A percentile compares a stretch with the other conserved stretches of the same genome.
Conservation (phyloP, 1,140 invertebrate species). For the Lordiphosa mommai region DNA sequence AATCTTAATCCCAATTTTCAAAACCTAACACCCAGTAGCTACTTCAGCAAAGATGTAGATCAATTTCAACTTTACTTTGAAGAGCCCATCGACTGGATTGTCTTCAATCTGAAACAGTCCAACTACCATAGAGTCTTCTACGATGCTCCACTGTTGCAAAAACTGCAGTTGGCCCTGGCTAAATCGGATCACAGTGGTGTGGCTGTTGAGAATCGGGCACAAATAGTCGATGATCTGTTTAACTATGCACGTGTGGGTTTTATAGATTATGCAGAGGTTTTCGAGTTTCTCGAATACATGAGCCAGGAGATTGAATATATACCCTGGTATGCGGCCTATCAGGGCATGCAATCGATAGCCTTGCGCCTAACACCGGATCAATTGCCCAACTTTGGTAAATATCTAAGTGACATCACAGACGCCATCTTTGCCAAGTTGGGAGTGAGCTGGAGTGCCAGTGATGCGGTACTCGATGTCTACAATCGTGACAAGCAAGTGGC, state of each 20-base stretch:
- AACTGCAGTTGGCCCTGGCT: constrained; percentile 79
- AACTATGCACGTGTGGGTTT: constrained; percentile 83
- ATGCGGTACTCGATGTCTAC: constrained; percentile 62
- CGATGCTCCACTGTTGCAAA: constrained; percentile 81
- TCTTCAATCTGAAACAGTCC: constrained; percentile 80
- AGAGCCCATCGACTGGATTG: constrained; percentile 72
- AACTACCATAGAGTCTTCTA: constrained; percentile 85
- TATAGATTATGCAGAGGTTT: constrained; percentile 80
- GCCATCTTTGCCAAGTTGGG: constrained; percentile 40
- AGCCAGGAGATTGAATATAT: constrained; percentile 81
- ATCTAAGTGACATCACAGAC: constrained; percentile 29
- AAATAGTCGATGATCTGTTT: constrained; percentile 88
- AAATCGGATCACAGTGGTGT: constrained; percentile 80
- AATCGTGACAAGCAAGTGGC: constrained; percentile 73
- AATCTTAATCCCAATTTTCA: constrained; percentile 80
- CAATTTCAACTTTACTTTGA: constrained; percentile 38
- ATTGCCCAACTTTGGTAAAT: constrained; percentile 39
- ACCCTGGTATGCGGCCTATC: constrained; percentile 81
- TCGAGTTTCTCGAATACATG: constrained; percentile 81
- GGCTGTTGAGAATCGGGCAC: constrained; percentile 86
- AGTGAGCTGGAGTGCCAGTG: constrained; percentile 16
- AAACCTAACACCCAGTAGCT: constrained; percentile 80
- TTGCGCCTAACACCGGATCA: constrained; percentile 32
- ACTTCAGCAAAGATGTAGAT: constrained; percentile 79
- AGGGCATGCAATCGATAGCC: constrained; percentile 30